These are phyloP conservation scores for Anthoscopus minutus DNA, from an alignment of 2,113 vertebrate genomes.

Conservation along the genomic window DNA sequence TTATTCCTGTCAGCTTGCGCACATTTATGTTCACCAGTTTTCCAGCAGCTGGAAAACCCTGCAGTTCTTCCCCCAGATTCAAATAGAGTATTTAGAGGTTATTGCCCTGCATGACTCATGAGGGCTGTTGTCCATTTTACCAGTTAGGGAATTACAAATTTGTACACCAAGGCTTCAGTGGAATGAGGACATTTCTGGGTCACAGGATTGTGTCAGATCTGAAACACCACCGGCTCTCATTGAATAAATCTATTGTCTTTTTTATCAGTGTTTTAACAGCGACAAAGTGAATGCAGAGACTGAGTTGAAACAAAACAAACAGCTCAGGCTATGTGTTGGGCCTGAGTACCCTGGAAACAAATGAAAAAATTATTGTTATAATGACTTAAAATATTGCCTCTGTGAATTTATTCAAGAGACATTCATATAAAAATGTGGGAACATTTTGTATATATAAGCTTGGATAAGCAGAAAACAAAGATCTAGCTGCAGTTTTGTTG, in stretches of 20 bases:
- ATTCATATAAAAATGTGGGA: not conserved
- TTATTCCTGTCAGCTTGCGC: not conserved
- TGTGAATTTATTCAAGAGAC: not conserved
- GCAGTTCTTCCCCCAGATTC: not conserved
- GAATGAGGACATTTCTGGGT: not conserved
- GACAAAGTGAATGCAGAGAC: not conserved
- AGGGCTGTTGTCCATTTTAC: not conserved
- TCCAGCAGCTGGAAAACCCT: not conserved
- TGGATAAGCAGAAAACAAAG: constrained; percentile 7
- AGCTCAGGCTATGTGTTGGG: not conserved
- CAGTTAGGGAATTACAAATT: not conserved
- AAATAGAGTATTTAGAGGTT: not conserved
- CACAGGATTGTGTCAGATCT: not conserved
- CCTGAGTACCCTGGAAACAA: not conserved
- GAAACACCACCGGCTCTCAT: not conserved
- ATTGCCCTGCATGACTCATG: not conserved
- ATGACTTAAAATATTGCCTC: not conserved
- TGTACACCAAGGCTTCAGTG: not conserved
- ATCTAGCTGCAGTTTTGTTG: not conserved
- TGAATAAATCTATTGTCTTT: constrained; percentile 3
- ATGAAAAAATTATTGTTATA: not conserved
- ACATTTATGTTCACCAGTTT: not conserved
- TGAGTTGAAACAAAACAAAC: not conserved
- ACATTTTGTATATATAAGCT: not conserved
- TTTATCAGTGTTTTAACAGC: constrained; percentile 5